These are phyloP conservation scores for Netelia fuscicornis DNA, from an alignment of 2,888 invertebrate species.

Conservation along the genomic window DNA sequence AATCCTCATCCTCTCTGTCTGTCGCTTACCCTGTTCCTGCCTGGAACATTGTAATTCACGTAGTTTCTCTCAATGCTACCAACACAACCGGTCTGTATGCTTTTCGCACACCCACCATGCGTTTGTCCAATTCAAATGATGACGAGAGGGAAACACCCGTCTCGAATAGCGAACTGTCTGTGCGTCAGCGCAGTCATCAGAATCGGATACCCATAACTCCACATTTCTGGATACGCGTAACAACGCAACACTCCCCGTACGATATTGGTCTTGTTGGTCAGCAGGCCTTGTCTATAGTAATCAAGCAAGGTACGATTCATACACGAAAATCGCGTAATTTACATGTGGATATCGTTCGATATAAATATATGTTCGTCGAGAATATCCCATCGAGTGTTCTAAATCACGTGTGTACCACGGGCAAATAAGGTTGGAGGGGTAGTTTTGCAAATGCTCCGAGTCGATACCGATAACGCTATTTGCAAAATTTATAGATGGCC, in stretches of 20 bases:
- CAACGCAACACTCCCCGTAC: neutral
- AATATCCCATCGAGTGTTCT: conserved; percentile 14
- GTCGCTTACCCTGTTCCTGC: neutral
- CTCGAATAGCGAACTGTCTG: conserved; percentile 42
- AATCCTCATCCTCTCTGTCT: neutral
- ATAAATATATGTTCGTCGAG: neutral
- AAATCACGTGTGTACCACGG: conserved; percentile 47
- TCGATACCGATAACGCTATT: conserved; percentile 64
- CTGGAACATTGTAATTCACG: conserved; percentile 29
- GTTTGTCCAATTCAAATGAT: conserved; percentile 48
- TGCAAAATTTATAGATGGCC: conserved; percentile 52
- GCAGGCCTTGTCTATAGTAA: neutral
- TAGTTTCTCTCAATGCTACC: conserved; percentile 7
- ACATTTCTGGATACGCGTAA: conserved; percentile 20
- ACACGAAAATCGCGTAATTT: neutral
- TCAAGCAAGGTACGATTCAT: neutral
- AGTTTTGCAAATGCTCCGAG: conserved; percentile 48
- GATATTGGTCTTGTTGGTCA: neutral
- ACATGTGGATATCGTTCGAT: neutral
- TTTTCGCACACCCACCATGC: neutral
- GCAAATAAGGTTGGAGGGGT: conserved; percentile 44
- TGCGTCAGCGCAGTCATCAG: conserved; percentile 29
- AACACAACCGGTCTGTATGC: neutral
- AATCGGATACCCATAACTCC: conserved; percentile 18
- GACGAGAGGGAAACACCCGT: conserved; percentile 19